Evolutionary conservation across 35 echinoderm and acorn worm genomes (phyloP).

Genomic region (Holothuria glaberrima): DNA sequence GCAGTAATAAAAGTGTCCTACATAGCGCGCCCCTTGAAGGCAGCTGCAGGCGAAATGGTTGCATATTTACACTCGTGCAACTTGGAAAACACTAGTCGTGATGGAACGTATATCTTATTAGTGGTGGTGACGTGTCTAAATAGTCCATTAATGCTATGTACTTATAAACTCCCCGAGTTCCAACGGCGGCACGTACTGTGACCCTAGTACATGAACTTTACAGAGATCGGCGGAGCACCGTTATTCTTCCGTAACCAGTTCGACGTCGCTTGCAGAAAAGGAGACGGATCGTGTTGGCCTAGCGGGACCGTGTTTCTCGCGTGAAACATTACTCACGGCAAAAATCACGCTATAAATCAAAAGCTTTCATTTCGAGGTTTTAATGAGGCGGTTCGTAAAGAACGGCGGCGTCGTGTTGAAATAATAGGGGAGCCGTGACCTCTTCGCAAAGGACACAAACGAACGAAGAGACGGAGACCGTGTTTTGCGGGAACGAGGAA

Average conservation of each 20-base stretch:
- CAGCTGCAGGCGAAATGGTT: no score
- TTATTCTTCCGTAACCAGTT: conserved; percentile 14
- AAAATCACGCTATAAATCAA: conserved; percentile 54
- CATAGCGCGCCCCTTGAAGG: no score
- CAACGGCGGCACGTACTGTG: conserved; percentile 16
- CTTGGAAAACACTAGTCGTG: no score
- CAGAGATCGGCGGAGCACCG: neutral
- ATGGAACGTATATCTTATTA: no score
- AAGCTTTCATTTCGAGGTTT: conserved; percentile 18
- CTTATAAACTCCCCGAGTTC: neutral
- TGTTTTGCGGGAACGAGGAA: no score
- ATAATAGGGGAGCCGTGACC: conserved; percentile 38
- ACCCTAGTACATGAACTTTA: conserved; percentile 26
- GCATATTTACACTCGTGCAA: no score
- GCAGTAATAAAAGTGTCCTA: no score
- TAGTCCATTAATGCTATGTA: conserved; percentile 34
- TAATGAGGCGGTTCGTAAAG: conserved; percentile 52
- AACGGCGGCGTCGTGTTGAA: conserved; percentile 50
- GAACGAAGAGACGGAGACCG: no score
- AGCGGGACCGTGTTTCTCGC: conserved; percentile 34
- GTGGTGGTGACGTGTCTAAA: conserved; percentile 1
- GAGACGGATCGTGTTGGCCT: conserved; percentile 30
- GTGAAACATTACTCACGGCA: conserved; percentile 37
- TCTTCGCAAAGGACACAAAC: neutral
- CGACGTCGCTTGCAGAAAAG: neutral